Conservation (phyloP, 2,888 invertebrate species). For the Latrodectus hesperus region DNA sequence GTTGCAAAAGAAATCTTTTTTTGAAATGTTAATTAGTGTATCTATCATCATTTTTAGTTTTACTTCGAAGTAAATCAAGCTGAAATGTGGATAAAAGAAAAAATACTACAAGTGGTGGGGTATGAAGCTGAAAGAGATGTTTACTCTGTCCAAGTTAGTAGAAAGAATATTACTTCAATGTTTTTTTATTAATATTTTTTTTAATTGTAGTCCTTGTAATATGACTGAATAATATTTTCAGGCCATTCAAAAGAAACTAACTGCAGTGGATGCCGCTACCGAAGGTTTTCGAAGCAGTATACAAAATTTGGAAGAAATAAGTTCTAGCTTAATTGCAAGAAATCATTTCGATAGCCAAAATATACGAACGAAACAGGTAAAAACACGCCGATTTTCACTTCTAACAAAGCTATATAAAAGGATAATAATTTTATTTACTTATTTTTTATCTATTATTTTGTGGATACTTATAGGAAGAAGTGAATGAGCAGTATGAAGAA, state of each 20-base stretch:
- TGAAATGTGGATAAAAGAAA: constrained; percentile 91
- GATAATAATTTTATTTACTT: background rate
- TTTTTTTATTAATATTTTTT: background rate
- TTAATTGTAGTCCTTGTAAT: background rate
- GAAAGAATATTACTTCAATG: background rate
- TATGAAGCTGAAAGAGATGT: constrained; percentile 93
- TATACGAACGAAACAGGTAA: constrained; percentile 77
- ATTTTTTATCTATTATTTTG: background rate
- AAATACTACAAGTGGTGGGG: constrained; percentile 83
- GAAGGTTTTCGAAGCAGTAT: constrained; percentile 84
- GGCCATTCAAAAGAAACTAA: constrained; percentile 87
- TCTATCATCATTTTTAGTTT: constrained; percentile 78
- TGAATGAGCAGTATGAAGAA: constrained; percentile 42
- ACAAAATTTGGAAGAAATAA: constrained; percentile 81
- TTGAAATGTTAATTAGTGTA: too few species aligned
- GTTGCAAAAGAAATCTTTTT: too few species aligned
- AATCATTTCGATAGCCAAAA: constrained; percentile 87
- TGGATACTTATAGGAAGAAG: constrained; percentile 42
- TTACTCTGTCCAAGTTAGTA: constrained; percentile 81
- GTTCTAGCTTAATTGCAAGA: constrained; percentile 80
- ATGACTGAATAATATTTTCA: constrained; percentile 52
- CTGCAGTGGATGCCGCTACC: constrained; percentile 87
- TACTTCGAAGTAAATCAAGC: constrained; percentile 92
- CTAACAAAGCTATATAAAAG: too few species aligned
- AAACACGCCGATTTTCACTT: too few species aligned